Percentiles rank a stretch among this genome's conserved stretches.
phyloP scores from a whole-genome alignment of 2,113 vertebrate species.

The Sporophila hypoxantha region DNA sequence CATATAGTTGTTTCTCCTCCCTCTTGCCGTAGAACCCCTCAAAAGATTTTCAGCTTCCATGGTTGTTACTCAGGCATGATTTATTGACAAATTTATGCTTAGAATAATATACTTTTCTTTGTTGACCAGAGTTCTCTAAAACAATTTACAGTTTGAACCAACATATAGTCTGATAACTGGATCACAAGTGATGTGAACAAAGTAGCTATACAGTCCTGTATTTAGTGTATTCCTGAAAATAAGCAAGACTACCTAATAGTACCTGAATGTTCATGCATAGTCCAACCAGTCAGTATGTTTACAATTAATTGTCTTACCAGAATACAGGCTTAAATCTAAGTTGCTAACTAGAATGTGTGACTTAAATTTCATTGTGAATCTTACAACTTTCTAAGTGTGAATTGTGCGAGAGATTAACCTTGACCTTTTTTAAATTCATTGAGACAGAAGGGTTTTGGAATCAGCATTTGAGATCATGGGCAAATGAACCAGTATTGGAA shows the following conservation, averaged over 20 bases:
- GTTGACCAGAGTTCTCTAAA: not conserved
- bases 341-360: not conserved
- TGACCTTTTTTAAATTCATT: slow-evolving; percentile 2
- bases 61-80: not conserved
- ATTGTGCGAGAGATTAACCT: not conserved
- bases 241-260: not conserved
- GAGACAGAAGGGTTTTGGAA: not conserved
- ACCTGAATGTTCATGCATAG: not conserved
- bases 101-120: not conserved
- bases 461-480: not conserved
- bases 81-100: not conserved
- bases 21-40: not conserved
- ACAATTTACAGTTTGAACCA: not conserved
- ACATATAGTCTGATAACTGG: not conserved
- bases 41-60: not conserved
- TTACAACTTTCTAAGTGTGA: not conserved
- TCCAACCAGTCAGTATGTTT: not conserved
- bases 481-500: not conserved
- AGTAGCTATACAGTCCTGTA: not conserved
- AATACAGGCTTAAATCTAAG: not conserved
- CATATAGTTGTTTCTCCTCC: not conserved
- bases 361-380: slow-evolving; percentile 1
- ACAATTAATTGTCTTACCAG: not conserved
- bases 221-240: not conserved
- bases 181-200: not conserved